A percentile compares a stretch with the other conserved stretches of the same genome.
Conservation (phyloP, 2,888 invertebrate genomes). For the Idaea dimidiata region DNA sequence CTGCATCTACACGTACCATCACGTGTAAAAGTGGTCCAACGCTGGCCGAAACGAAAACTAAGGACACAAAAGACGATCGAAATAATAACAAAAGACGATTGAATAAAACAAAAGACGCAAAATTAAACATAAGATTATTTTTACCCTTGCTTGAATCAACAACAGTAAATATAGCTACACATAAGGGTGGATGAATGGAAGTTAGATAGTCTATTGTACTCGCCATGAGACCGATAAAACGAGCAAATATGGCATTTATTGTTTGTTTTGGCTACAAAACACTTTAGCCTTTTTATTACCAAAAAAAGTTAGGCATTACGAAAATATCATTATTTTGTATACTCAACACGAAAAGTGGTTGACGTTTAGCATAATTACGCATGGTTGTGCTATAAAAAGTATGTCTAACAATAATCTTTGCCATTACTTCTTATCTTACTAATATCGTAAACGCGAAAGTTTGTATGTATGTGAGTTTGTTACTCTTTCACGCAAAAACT, state of each 20-base stretch:
- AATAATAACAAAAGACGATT: too few species aligned
- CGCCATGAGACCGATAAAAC: neutral
- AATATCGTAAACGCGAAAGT: too few species aligned
- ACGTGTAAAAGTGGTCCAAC: too few species aligned
- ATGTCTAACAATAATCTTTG: too few species aligned
- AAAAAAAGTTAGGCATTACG: neutral
- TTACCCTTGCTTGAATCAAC: neutral
- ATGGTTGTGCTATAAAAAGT: neutral
- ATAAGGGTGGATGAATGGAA: neutral
- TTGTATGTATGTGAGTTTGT: too few species aligned
- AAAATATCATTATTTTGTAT: neutral
- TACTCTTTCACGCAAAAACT: too few species aligned
- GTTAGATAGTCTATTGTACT: neutral
- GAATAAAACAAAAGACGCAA: too few species aligned
- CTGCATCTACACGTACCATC: too few species aligned
- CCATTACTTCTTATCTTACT: too few species aligned
- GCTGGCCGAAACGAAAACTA: too few species aligned
- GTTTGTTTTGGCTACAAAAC: neutral
- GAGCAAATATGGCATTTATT: neutral
- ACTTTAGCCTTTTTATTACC: neutral
- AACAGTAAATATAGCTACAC: neutral
- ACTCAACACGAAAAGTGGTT: neutral
- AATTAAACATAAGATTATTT: too few species aligned
- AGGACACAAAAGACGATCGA: too few species aligned
- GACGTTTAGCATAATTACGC: neutral